Percentiles rank a stretch among this genome's conserved stretches.
phyloP scores from a whole-genome alignment of 2,113 vertebrate species.

The Gnathochromis pfefferi region DNA sequence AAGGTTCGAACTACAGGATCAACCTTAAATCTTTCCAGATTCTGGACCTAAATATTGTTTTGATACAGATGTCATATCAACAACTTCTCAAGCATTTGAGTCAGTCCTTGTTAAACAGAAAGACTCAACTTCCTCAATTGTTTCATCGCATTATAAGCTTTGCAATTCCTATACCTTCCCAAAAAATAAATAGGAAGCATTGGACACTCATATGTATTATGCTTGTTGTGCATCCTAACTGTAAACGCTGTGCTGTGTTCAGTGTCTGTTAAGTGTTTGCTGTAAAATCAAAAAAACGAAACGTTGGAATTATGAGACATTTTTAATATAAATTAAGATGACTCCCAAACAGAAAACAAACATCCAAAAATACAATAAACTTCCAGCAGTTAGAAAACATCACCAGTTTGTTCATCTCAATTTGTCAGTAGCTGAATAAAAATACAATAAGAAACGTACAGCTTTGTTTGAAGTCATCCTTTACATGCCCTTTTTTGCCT shows the following conservation, averaged over 20 bases:
- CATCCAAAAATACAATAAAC: conserved; percentile 63
- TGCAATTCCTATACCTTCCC: background rate
- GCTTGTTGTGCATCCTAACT: background rate
- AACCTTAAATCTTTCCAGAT: background rate
- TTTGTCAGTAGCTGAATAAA: conserved; percentile 66
- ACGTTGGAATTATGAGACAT: conserved; percentile 44
- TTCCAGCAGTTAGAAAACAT: conserved; percentile 67
- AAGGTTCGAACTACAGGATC: background rate
- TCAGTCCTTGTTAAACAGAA: background rate
- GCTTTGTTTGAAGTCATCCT: conserved; percentile 39
- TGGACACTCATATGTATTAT: background rate
- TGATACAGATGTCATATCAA: background rate
- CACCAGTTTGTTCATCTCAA: conserved; percentile 46
- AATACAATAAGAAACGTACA: conserved; percentile 61
- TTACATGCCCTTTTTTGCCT: background rate
- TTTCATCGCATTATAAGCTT: background rate
- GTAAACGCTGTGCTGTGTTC: background rate
- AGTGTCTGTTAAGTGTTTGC: background rate
- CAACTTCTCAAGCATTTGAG: background rate
- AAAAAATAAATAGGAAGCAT: background rate
- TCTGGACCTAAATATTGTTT: background rate
- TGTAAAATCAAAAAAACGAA: background rate
- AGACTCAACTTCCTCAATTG: background rate
- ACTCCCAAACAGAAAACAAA: conserved; percentile 57
- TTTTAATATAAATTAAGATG: conserved; percentile 73